Evolutionary conservation across 2,113 vertebrate species (phyloP).

Genomic region (Seriola aureovittata): DNA sequence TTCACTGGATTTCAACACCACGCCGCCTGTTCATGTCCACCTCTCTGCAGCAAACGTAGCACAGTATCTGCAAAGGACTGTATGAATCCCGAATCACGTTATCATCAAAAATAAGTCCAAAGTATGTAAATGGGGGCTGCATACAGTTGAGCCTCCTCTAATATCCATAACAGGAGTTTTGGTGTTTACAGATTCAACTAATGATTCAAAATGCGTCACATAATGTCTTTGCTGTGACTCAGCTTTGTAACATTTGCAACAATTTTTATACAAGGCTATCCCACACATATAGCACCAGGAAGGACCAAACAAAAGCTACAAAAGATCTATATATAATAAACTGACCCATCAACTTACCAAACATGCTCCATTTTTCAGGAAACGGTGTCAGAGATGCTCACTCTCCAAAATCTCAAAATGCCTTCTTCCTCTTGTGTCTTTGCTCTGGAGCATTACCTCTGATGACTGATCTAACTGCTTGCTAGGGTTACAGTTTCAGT

Average conservation of each 20-base stretch:
- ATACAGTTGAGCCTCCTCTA: neutral
- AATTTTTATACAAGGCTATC: neutral
- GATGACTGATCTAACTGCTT: conserved; percentile 29
- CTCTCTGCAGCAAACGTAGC: neutral
- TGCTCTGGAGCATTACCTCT: conserved; percentile 38
- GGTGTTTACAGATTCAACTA: conserved; percentile 4
- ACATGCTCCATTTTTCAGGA: conserved; percentile 51
- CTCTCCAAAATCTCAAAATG: neutral
- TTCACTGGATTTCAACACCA: conserved; percentile 6
- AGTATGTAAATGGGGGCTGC: neutral
- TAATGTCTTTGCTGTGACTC: conserved; percentile 22
- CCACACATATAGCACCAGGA: neutral
- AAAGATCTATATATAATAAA: neutral
- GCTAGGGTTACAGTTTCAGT: conserved; percentile 8
- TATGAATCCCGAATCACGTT: neutral
- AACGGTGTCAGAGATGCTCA: conserved; percentile 41
- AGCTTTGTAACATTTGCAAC: neutral
- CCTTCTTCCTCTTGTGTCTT: conserved; percentile 25
- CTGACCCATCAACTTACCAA: conserved; percentile 38
- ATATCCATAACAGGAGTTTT: neutral
- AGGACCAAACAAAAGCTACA: neutral
- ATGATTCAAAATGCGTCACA: conserved; percentile 23
- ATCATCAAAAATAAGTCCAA: neutral
- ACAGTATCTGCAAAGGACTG: neutral
- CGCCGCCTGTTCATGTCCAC: neutral